Evolutionary conservation across 2,113 vertebrate species (phyloP), one percentile per base, ranked within the genome.

Genomic region (Phainopepla nitens): DNA sequence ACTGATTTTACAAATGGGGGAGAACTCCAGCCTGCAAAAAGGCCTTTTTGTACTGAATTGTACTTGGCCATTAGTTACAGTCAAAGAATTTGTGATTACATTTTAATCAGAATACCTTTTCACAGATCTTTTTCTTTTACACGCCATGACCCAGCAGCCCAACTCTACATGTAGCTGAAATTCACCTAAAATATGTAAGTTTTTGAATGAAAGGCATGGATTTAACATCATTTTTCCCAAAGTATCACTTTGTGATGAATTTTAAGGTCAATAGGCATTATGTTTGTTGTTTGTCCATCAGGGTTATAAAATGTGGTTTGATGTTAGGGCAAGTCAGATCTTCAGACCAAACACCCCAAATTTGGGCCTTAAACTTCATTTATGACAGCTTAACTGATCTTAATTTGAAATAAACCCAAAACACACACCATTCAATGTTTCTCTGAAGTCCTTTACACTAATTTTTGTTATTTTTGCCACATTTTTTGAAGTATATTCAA

Each of bases 51-150:
- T 98, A 36, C 70, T 70, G 68, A 89, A 97, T 97, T 97, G 96
- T 96, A 97, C 96, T 97, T 97, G 95, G 95, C 95, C 93, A 94
- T 94, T 94, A 97, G 95, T 97, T 97, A 97, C 95, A 97, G 96
- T 98, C 97, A 97, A 98, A 98, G 95, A 96, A 96, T 94, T 94
- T 85, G 92, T 97, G 97, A 98, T 98, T 97, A 95, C 94, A 97
- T 97, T 91, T 78, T 97, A 98, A 98, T 98, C 94, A 95, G 96
- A 98, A 97, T 97, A 97, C 96, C 65, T 95, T 96, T 97, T 95
- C 97, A 97, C 93, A 95, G 95, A 97, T 72, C 96, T 97, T 97
- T 97, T 94, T 39, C 83, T 97, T 96, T 95, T 44, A 77, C 91
- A 89, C 69, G 19, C 69, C 82, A 72, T 8, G 69, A 84, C 80